phyloP scores from a whole-genome alignment of 2,797 vertebrate genomes.

The Lutjanus campechanus region DNA sequence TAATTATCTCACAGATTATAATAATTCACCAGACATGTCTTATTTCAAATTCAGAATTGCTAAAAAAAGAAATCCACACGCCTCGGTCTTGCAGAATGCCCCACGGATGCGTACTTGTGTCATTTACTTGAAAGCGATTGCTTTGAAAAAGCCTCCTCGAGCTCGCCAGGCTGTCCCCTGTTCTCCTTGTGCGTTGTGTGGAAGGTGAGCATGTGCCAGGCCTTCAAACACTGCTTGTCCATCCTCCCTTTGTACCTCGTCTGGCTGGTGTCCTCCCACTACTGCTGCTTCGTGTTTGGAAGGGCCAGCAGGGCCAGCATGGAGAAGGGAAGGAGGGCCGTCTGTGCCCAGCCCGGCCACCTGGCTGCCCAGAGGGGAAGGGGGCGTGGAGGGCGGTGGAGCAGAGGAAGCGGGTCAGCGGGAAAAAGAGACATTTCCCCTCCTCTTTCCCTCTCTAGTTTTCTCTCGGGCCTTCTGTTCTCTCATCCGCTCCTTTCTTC shows the following conservation, averaged over 20 bases:
- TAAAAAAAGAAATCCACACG: background rate
- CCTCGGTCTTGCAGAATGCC: conserved; percentile 6
- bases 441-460: conserved; percentile 43
- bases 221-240: conserved; percentile 63
- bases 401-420: conserved; percentile 76
- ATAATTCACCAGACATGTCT: background rate
- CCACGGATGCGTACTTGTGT: background rate
- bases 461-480: conserved; percentile 60
- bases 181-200: conserved; percentile 36
- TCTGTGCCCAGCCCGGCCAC: conserved; percentile 82
- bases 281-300: conserved; percentile 71
- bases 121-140: conserved; percentile 27
- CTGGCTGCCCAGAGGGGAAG: conserved; percentile 83
- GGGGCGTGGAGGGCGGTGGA: conserved; percentile 69
- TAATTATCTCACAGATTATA: background rate
- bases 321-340: conserved; percentile 80
- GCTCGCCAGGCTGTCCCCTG: conserved; percentile 41
- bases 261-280: conserved; percentile 68
- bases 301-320: conserved; percentile 78
- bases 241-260: conserved; percentile 67
- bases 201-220: conserved; percentile 57
- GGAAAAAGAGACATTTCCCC: conserved; percentile 64
- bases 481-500: conserved; percentile 31
- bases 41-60: conserved; percentile 3
- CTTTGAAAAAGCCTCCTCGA: conserved; percentile 4